phyloP scores from a whole-genome alignment of 1,140 invertebrate genomes.

The Diploscapter pachys region DNA sequence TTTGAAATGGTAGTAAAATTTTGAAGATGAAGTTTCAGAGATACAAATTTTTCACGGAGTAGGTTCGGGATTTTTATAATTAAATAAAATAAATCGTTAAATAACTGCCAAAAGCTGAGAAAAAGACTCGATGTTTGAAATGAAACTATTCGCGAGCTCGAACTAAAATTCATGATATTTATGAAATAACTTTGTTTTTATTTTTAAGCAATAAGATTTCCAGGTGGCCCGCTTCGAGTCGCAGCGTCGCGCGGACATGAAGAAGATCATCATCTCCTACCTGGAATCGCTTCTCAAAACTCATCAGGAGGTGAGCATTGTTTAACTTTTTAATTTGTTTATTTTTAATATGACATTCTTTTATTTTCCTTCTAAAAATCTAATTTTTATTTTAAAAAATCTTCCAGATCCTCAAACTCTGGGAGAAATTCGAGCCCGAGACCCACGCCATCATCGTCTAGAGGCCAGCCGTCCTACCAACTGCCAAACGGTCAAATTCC shows the following conservation, averaged over 20 bases:
- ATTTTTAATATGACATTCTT: constrained; percentile 5
- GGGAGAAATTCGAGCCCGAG: constrained; percentile 65
- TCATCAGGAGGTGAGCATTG: constrained; percentile 77
- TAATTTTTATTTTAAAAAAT: constrained; percentile 17
- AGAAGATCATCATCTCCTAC: constrained; percentile 74
- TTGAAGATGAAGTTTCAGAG: neutral
- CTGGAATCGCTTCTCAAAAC: constrained; percentile 88
- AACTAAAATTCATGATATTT: no score
- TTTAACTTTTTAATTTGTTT: constrained; percentile 12
- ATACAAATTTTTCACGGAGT: no score
- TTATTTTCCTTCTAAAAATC: neutral
- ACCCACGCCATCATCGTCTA: constrained; percentile 58
- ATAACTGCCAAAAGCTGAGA: no score
- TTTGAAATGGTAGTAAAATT: neutral
- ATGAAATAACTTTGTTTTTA: no score
- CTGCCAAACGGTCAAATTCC: no score
- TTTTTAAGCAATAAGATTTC: neutral
- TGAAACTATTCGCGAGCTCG: no score
- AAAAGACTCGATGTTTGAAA: no score
- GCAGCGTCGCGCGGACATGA: constrained; percentile 18
- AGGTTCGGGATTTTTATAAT: no score
- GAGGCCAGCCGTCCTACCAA: no score
- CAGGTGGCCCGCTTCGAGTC: constrained; percentile 22
- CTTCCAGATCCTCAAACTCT: constrained; percentile 64
- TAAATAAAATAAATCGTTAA: no score